Conservation (phyloP, 2,113 vertebrate genomes). For the Xiphorhynchus elegans region DNA sequence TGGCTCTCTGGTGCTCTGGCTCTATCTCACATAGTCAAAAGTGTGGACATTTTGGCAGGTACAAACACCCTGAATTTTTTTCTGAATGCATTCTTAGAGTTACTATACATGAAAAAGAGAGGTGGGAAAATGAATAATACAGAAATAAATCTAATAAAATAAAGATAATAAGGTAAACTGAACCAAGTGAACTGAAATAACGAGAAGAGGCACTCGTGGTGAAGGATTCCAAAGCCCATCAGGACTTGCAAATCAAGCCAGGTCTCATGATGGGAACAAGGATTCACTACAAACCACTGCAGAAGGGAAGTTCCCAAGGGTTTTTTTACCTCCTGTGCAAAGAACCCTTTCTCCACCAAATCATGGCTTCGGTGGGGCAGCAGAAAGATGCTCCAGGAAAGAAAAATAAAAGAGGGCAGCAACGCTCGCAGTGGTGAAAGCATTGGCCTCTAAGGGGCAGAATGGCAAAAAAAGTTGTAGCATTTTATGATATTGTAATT, state of each 20-base stretch:
- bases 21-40: neutral
- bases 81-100: neutral
- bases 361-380: neutral
- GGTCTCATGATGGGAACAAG: neutral
- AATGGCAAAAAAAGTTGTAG: neutral
- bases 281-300: neutral
- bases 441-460: neutral
- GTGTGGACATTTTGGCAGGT: neutral
- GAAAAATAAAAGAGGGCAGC: neutral
- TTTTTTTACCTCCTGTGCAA: rapidly evolving
- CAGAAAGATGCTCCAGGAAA: neutral
- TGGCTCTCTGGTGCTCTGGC: neutral
- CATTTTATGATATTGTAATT: neutral
- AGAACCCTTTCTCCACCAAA: neutral
- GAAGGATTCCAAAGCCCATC: neutral
- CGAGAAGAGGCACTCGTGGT: neutral
- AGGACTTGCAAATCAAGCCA: neutral
- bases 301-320: neutral
- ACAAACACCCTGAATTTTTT: neutral
- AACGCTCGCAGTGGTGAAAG: neutral
- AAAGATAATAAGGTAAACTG: neutral
- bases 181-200: neutral
- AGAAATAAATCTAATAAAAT: too few relatives aligned
- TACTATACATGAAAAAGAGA: neutral
- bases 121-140: neutral